Evolutionary conservation across 2,888 invertebrate species (phyloP), one percentile per base, ranked within the genome.

Genomic region (Tiliacea citrago): DNA sequence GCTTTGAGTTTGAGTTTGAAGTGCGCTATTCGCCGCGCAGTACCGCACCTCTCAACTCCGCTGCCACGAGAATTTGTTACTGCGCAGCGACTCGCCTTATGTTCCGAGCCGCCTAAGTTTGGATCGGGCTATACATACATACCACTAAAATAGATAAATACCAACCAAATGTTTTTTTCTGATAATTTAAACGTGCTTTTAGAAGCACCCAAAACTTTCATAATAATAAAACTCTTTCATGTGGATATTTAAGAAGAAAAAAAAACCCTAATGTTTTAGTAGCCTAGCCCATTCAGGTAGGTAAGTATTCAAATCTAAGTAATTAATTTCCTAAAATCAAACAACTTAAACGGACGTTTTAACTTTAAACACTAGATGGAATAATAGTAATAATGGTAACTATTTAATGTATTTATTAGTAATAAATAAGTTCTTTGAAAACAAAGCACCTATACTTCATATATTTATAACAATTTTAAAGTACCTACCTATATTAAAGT

Each of bases 371-470:
- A 51, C 16, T 71, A 53, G 10, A 42, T 21, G 16, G 39, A 57
- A 13, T 74, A 42, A 29, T 65, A 68, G 24, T 18, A 60, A 35
- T 24, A 63, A 70, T 62, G 76, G 76, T 76, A 76, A 76, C 76
- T 24, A 75, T 49, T n/a, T 42, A 3, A 61, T 53, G 8, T 42
- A 73, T 53, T 24, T 24, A 47, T 29, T 29, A 53, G 10, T 55
- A 47, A 61, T 47, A 75, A 75, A 60, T n/a, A 58, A 60, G 18
- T 57, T 55, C 9, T 42, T 35, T 74, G 21, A 73, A 74, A 62
- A 47, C 39, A 73, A 73, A 63, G 39, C 1, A 24, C 21, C 13
- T 55, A 51, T 45, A 35, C n/a, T n/a, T 10, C n/a, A 29, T 39
- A 45, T n/a, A 21, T 5, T 51, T 51, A 13, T 29, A 49, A 69